Evolutionary conservation across 1,140 invertebrate genomes (phyloP).

Genomic region (Acarapis woodi): DNA sequence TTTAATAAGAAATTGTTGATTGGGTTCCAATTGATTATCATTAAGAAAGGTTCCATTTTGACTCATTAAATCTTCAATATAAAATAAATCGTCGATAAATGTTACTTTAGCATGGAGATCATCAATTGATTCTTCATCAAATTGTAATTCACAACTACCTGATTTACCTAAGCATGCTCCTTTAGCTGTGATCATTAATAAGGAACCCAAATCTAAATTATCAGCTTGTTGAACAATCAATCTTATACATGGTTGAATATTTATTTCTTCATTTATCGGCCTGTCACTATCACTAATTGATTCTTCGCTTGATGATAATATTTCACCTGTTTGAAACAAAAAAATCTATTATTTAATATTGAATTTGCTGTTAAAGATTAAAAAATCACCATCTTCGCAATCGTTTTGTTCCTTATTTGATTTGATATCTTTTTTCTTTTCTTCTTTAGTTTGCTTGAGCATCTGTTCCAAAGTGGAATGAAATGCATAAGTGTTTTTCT

Average conservation of each 20-base stretch:
- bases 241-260: no score
- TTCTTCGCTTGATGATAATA: no score
- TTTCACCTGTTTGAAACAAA: no score
- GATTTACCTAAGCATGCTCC: not conserved
- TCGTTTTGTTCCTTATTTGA: slow-evolving; percentile 1
- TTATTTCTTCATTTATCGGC: no score
- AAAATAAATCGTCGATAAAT: no score
- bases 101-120: not conserved
- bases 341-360: no score
- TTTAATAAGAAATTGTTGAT: no score
- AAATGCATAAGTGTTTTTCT: slow-evolving; percentile 1
- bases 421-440: not conserved
- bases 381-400: slow-evolving; percentile 4
- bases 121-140: not conserved
- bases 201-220: slow-evolving; percentile 5
- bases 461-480: slow-evolving; percentile 1
- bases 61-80: slow-evolving; percentile 53
- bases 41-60: slow-evolving; percentile 61
- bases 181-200: not conserved
- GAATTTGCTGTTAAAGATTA: no score
- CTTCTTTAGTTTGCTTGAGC: not conserved
- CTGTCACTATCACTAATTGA: no score
- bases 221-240: slow-evolving; percentile 30
- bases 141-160: not conserved
- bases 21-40: slow-evolving; percentile 33